Base-by-base conservation (phyloP, 2,797 vertebrate genomes). In the Emydoidea blandingii region DNA sequence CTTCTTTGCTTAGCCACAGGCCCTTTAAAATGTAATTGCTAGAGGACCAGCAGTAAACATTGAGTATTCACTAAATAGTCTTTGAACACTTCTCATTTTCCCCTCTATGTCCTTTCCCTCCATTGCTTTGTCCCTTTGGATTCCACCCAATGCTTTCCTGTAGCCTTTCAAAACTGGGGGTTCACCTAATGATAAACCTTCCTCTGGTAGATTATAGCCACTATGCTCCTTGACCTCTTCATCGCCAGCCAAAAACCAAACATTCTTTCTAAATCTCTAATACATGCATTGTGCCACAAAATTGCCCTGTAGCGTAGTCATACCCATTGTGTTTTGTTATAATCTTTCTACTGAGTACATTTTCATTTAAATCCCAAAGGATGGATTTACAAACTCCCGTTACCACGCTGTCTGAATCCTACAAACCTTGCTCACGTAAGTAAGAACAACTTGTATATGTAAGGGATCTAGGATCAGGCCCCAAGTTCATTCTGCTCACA, bases 251-350 rank as follows among this genome's bases (percentile, higher is more conserved):
- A 76, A 47, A 11, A 2, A 19, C 2, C 34, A 2, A 15, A 3
- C 25, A 56, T 41, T n/a, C 34, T 68, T 83, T 68, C 25, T 2
- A 4, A 34, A 59, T 47, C 86, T 94, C 62, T 68, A n/a, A 19
- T 68, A 68, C 2, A 53, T n/a, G 80, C 7, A 34, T 34, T 89
- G 52, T 91, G 31, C 1, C 19, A 87, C 25, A 3, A 1, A 59
- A n/a, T 65, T 82, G 18, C n/a, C 2, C 49, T 68, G 29, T 56
- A 83, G 2, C 6, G 1, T 0, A 2, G 1, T 23, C 23, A 79
- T 15, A 86, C 62, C 86, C 65, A 54, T 91, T 0, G 0, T 81
- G 19, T 47, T 29, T 25, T 2, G 85, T 83, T n/a, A 37, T 78
- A 31, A 5, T 83, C n/a, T 8, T 78, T 57, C 27, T 56, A 25